Conservation (phyloP, 2,113 vertebrate genomes). For the Peromyscus leucopus region DNA sequence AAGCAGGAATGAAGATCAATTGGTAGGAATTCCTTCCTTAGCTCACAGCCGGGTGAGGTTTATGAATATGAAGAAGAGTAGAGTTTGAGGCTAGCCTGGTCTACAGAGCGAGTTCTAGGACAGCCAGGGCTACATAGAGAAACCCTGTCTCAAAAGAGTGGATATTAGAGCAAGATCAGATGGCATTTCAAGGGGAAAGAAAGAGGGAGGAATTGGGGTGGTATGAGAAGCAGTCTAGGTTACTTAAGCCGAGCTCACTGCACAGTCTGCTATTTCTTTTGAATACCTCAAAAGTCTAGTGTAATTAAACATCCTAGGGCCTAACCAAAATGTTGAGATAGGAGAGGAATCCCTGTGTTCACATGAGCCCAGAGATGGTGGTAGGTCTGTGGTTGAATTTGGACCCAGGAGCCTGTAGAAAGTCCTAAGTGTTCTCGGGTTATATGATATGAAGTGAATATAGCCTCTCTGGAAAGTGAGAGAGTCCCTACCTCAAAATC, state of each 20-base stretch:
- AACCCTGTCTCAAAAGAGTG: background rate
- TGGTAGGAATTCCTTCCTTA: background rate
- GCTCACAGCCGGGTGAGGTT: background rate
- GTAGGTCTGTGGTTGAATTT: accelerated
- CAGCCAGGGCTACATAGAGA: background rate
- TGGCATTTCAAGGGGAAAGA: background rate
- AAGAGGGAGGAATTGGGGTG: background rate
- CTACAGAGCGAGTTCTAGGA: background rate
- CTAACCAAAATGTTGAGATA: too few species aligned
- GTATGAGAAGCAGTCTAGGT: background rate
- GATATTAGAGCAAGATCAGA: background rate
- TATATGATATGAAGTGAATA: background rate
- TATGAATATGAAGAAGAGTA: background rate
- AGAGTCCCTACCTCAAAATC: background rate
- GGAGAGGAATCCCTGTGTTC: background rate
- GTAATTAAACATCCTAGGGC: background rate
- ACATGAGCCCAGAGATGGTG: background rate
- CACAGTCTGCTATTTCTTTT: background rate
- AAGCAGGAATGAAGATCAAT: background rate
- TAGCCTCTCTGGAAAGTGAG: background rate
- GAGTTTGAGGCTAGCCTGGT: background rate
- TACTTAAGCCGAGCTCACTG: background rate
- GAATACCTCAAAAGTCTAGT: background rate
- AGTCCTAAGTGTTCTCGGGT: background rate
- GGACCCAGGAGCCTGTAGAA: background rate